Percentiles rank a stretch among this genome's conserved stretches.
These are phyloP conservation scores for Sebastes cheni DNA, from an alignment of 2,797 vertebrate genomes.

Conservation along the genomic window DNA sequence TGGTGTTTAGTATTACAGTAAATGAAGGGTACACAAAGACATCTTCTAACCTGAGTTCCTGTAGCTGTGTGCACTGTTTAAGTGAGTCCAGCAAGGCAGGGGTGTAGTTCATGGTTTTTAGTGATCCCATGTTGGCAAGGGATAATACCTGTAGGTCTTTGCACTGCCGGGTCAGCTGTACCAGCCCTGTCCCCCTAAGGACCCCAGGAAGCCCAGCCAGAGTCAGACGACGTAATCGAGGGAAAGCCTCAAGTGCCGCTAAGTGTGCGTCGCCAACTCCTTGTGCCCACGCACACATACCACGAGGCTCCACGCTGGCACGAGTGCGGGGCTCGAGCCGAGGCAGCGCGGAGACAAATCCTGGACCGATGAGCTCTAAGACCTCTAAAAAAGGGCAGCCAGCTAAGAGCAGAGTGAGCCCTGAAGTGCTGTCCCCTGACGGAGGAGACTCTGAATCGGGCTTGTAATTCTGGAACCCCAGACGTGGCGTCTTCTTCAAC, in stretches of 20 bases:
- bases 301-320: slow-evolving; percentile 84
- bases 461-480: slow-evolving; percentile 85
- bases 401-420: slow-evolving; percentile 83
- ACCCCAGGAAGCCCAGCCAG: slow-evolving; percentile 93
- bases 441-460: slow-evolving; percentile 63
- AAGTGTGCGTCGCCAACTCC: slow-evolving; percentile 88
- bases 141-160: slow-evolving; percentile 89
- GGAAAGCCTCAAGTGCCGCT: slow-evolving; percentile 86
- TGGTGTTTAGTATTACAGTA: neutral
- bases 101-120: slow-evolving; percentile 90
- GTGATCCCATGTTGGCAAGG: slow-evolving; percentile 91
- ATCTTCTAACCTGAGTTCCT: slow-evolving; percentile 74
- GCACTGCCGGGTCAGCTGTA: slow-evolving; percentile 86
- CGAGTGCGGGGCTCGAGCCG: slow-evolving; percentile 93
- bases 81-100: slow-evolving; percentile 89
- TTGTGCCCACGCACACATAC: slow-evolving; percentile 88
- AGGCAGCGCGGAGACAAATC: slow-evolving; percentile 93
- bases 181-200: slow-evolving; percentile 88
- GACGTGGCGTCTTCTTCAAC: slow-evolving; percentile 87
- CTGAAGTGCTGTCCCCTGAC: slow-evolving; percentile 67
- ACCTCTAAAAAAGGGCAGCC: slow-evolving; percentile 85
- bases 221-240: slow-evolving; percentile 86
- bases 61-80: slow-evolving; percentile 84
- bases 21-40: neutral
- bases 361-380: slow-evolving; percentile 92